Evolutionary conservation across 1,140 invertebrate species (phyloP).

Genomic region (Drosophila simulans): DNA sequence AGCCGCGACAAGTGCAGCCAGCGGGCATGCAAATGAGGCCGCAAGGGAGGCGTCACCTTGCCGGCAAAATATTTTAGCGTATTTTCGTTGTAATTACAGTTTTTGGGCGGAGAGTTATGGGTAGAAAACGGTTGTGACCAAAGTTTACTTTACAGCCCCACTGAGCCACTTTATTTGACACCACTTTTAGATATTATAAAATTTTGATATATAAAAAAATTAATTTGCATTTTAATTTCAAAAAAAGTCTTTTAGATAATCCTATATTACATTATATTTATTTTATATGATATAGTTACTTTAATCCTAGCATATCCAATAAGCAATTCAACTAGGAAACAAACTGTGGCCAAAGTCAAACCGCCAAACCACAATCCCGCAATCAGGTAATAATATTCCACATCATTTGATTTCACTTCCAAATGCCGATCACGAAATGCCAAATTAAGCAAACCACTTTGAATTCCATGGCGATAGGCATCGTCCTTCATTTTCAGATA

Average conservation of each 20-base stretch:
- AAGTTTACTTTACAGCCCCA: constrained; percentile 6
- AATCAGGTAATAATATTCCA: constrained; percentile 59
- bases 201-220: too few relatives aligned
- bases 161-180: constrained; percentile 22
- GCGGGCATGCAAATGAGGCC: constrained; percentile 74
- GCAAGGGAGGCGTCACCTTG: constrained; percentile 40
- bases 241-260: too few relatives aligned
- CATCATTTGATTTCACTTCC: constrained; percentile 56
- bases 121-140: background rate
- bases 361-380: constrained; percentile 48
- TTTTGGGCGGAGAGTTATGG: constrained; percentile 22
- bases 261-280: background rate
- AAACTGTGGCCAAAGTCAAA: constrained; percentile 31
- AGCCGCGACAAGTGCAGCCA: constrained; percentile 56
- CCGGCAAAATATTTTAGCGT: constrained; percentile 39
- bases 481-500: constrained; percentile 58
- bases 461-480: constrained; percentile 48
- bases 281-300: background rate
- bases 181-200: background rate
- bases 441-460: constrained; percentile 55
- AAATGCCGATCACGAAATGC: constrained; percentile 26
- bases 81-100: constrained; percentile 41
- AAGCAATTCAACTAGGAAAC: constrained; percentile 34
- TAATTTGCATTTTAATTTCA: too few relatives aligned
- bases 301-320: background rate